Percentiles rank a stretch among this genome's conserved stretches.
phyloP scores from a whole-genome alignment of 2,113 vertebrate species.

The Passerina amoena region DNA sequence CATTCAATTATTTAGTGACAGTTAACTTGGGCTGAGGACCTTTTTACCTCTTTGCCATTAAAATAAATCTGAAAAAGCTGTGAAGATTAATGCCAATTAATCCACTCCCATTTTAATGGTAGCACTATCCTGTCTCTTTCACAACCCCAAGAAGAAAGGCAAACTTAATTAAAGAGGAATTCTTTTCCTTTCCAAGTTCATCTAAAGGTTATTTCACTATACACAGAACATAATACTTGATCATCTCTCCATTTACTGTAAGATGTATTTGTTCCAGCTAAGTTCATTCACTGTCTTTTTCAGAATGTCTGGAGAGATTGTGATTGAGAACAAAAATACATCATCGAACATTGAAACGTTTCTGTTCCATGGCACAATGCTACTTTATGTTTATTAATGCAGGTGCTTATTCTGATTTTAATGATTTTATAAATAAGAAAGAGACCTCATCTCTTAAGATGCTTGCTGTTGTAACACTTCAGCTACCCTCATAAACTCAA shows the following conservation, averaged over 20 bases:
- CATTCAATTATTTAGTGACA: not conserved
- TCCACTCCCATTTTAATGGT: not conserved
- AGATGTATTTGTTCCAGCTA: not conserved
- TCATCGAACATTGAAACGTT: not conserved
- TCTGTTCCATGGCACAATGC: not conserved
- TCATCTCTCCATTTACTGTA: not conserved
- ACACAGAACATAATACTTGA: not conserved
- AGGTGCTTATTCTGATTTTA: not conserved
- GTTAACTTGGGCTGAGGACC: not conserved
- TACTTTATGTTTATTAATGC: not conserved
- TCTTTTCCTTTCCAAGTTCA: not conserved
- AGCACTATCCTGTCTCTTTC: not conserved
- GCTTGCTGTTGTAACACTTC: not conserved
- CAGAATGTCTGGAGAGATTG: not conserved
- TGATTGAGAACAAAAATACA: not conserved
- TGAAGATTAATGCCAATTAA: not conserved
- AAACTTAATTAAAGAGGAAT: constrained; percentile 28
- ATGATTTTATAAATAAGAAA: not conserved
- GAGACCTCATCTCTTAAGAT: not conserved
- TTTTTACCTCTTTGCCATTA: not conserved
- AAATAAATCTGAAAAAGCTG: not conserved
- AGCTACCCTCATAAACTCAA: not conserved
- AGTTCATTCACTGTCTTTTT: not conserved
- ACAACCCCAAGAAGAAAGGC: not conserved
- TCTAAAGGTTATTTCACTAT: not conserved